Conservation (phyloP, 2,113 vertebrate species). For the Amphiprion ocellaris region DNA sequence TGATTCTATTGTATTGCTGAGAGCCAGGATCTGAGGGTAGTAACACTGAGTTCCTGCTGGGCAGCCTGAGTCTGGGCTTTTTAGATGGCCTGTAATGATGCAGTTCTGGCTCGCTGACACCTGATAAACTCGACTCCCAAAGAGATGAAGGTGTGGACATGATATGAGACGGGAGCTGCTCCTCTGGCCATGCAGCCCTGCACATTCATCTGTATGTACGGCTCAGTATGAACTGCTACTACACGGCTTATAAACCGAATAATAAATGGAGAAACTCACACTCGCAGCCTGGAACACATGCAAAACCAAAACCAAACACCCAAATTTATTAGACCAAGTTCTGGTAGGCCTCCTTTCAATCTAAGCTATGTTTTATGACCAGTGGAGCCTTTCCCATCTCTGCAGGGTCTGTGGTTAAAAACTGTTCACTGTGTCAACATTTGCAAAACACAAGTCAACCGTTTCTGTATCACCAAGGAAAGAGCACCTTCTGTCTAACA, state of each 20-base stretch:
- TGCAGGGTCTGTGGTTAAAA: conserved; percentile 42
- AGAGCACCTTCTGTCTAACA: conserved; percentile 21
- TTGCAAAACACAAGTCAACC: conserved; percentile 45
- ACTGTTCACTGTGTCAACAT: conserved; percentile 48
- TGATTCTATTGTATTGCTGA: conserved; percentile 10
- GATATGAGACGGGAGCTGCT: not conserved
- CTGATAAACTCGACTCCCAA: conserved; percentile 45
- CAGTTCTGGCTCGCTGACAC: conserved; percentile 46
- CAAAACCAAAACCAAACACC: conserved; percentile 14
- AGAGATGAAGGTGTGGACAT: not conserved
- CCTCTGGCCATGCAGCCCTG: not conserved
- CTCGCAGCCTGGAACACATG: conserved; percentile 5
- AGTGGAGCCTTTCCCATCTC: conserved; percentile 25
- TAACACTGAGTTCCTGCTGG: conserved; percentile 36
- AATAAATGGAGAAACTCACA: not conserved
- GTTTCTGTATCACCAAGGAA: conserved; percentile 23
- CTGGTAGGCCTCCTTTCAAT: not conserved
- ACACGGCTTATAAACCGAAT: not conserved
- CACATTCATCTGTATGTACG: no score
- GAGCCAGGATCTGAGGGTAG: conserved; percentile 24
- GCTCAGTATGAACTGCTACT: not conserved
- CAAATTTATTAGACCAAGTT: not conserved
- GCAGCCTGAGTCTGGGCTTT: conserved; percentile 26
- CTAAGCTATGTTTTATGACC: conserved; percentile 34
- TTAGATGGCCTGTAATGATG: conserved; percentile 27